Evolutionary conservation across 1,140 invertebrate genomes (phyloP).

Genomic region (Ceratina australensis): DNA sequence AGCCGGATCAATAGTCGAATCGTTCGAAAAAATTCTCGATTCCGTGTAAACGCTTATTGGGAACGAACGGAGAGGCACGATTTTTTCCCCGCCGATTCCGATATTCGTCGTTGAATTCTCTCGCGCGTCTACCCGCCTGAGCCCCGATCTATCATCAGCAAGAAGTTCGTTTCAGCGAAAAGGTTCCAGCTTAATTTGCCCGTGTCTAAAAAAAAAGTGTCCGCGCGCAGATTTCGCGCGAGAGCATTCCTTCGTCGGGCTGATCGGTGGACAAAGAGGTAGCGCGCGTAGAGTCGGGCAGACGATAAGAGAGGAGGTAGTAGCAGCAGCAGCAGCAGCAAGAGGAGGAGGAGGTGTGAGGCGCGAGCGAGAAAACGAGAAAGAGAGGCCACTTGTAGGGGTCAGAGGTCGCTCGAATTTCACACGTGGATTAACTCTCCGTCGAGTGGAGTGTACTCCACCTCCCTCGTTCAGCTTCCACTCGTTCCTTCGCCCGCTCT

Average conservation of each 20-base stretch:
- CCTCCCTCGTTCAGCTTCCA: constrained; percentile 55
- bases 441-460: constrained; percentile 67
- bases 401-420: constrained; percentile 73
- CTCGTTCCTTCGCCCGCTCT: constrained; percentile 56
- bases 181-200: constrained; percentile 29
- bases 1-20: background rate
- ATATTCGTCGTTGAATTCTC: too few species aligned
- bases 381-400: constrained; percentile 60
- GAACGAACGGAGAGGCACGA: too few species aligned
- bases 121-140: background rate
- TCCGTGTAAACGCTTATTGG: too few species aligned
- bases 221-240: constrained; percentile 29
- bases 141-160: constrained; percentile 1
- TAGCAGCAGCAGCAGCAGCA: background rate
- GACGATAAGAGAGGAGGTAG: background rate
- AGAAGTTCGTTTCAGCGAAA: constrained; percentile 12
- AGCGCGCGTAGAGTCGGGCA: background rate
- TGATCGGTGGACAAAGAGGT: constrained; percentile 30
- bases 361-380: constrained; percentile 43
- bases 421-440: constrained; percentile 75
- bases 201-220: constrained; percentile 12
- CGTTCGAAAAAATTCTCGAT: background rate
- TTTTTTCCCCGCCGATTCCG: too few species aligned
- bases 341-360: background rate
- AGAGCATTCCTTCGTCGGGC: constrained; percentile 37